Evolutionary conservation across 2,888 invertebrate species (phyloP).

Genomic region (Drosophila anomelani): DNA sequence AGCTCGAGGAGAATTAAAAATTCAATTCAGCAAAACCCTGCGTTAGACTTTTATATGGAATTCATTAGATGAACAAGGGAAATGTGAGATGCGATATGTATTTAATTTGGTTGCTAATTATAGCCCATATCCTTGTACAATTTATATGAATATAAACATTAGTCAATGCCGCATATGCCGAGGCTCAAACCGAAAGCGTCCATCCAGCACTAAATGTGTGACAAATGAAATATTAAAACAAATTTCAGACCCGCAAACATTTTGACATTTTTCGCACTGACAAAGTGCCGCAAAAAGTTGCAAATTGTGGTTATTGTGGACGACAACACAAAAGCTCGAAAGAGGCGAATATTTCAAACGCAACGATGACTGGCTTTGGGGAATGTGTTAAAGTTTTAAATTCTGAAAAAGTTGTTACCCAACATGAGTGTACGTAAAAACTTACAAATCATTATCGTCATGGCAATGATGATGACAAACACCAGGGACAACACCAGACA

Average conservation of each 20-base stretch:
- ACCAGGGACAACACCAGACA: constrained; percentile 25
- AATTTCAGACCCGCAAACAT: constrained; percentile 70
- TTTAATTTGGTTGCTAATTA: constrained; percentile 9
- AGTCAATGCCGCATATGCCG: constrained; percentile 28
- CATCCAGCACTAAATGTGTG: constrained; percentile 51
- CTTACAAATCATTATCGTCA: constrained; percentile 52
- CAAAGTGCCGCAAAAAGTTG: constrained; percentile 78
- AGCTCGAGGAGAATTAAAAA: constrained; percentile 59
- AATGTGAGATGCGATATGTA: not conserved
- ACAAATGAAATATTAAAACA: constrained; percentile 79
- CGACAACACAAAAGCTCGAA: constrained; percentile 44
- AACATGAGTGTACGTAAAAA: constrained; percentile 33
- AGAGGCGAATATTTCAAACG: constrained; percentile 59
- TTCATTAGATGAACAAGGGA: not conserved
- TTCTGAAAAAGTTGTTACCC: constrained; percentile 35
- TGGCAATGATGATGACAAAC: constrained; percentile 31
- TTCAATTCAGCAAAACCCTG: constrained; percentile 43
- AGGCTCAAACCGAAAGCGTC: constrained; percentile 12
- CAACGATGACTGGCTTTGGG: constrained; percentile 66
- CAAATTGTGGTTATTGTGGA: constrained; percentile 80
- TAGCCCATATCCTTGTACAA: not conserved
- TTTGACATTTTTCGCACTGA: constrained; percentile 74
- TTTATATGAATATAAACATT: constrained; percentile 20
- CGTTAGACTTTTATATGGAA: not conserved
- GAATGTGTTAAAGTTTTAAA: constrained; percentile 68